Evolutionary conservation across 2,888 invertebrate genomes (phyloP).

Genomic region (Bhutanitis thaidina): DNA sequence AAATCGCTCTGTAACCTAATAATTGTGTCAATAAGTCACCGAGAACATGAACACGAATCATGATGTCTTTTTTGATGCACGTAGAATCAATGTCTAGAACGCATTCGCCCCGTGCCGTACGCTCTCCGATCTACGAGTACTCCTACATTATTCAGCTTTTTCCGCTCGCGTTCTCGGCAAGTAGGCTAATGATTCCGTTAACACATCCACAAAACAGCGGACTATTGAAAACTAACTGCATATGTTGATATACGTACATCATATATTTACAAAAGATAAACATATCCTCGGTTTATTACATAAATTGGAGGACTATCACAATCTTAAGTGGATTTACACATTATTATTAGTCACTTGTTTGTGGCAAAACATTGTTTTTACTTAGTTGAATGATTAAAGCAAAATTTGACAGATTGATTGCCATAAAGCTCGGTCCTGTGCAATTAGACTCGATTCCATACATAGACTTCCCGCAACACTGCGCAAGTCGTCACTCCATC

Average conservation of each 20-base stretch:
- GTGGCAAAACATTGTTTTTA: not conserved
- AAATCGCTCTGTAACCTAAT: too few relatives aligned
- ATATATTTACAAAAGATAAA: constrained; percentile 30
- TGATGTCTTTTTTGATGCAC: not conserved
- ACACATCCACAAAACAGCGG: constrained; percentile 68
- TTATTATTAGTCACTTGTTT: not conserved
- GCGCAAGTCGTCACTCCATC: too few relatives aligned
- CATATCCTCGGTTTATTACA: constrained; percentile 2
- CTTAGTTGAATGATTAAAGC: too few relatives aligned
- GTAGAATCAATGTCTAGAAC: constrained; percentile 5
- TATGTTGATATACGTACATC: constrained; percentile 37
- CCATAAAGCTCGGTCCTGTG: too few relatives aligned
- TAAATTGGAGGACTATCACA: not conserved
- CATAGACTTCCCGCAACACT: too few relatives aligned
- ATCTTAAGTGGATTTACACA: not conserved
- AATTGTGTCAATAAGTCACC: not conserved
- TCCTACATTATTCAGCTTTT: constrained; percentile 67
- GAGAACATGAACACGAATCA: not conserved
- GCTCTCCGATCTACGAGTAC: constrained; percentile 23
- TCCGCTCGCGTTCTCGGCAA: constrained; percentile 61
- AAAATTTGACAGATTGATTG: too few relatives aligned
- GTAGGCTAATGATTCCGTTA: constrained; percentile 77
- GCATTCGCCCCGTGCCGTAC: constrained; percentile 9
- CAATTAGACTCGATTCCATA: too few relatives aligned
- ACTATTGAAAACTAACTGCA: constrained; percentile 64